Conservation (phyloP, 2,888 invertebrate genomes). For the Hanleya hanleyi region DNA sequence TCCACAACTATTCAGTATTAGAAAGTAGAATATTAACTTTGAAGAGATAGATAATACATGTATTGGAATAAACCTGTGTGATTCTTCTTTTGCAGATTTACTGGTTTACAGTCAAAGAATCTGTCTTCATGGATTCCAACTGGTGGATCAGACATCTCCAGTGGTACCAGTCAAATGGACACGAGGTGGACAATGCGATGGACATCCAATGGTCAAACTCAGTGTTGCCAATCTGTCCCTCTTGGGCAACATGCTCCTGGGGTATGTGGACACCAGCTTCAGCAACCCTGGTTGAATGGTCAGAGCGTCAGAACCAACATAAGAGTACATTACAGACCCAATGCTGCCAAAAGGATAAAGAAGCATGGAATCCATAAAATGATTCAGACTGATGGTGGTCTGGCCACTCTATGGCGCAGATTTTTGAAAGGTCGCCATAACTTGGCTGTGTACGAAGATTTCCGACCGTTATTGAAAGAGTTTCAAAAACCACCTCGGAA, state of each 20-base stretch:
- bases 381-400: slow-evolving; percentile 40
- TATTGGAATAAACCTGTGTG: too few species aligned
- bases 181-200: neutral
- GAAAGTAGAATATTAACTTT: too few species aligned
- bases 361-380: slow-evolving; percentile 57
- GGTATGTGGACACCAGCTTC: too few species aligned
- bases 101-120: too few species aligned
- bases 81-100: too few species aligned
- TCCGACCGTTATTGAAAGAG: slow-evolving; percentile 31
- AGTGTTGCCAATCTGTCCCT: neutral
- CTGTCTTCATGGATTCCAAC: slow-evolving; percentile 22
- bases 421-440: slow-evolving; percentile 48
- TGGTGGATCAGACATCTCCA: slow-evolving; percentile 17
- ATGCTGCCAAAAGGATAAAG: slow-evolving; percentile 54
- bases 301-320: slow-evolving; percentile 23
- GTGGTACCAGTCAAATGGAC: slow-evolving; percentile 9
- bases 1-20: too few species aligned
- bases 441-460: slow-evolving; percentile 50
- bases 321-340: slow-evolving; percentile 41
- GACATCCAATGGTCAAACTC: neutral
- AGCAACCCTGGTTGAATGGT: neutral
- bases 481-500: neutral
- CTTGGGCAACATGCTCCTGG: slow-evolving; percentile 11
- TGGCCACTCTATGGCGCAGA: slow-evolving; percentile 51
- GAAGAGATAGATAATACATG: too few species aligned